These are phyloP conservation scores for Pararge aegeria DNA, from an alignment of 1,140 invertebrate species.

Conservation along the genomic window DNA sequence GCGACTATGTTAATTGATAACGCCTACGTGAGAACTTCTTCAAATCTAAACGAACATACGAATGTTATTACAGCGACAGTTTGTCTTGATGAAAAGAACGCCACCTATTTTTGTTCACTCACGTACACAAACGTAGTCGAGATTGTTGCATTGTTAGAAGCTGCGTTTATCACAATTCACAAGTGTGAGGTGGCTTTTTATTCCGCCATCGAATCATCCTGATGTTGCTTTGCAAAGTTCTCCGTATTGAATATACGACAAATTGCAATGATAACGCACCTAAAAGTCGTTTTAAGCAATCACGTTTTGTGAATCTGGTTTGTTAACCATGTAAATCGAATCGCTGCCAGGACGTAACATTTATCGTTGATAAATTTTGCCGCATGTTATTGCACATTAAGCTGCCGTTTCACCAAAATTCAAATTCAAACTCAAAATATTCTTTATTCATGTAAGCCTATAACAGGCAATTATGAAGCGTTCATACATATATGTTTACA, in stretches of 20 bases:
- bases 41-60: too few relatives aligned
- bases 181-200: background rate
- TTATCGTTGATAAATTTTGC: background rate
- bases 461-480: too few relatives aligned
- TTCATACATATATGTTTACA: too few relatives aligned
- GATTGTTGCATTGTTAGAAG: background rate
- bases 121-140: background rate
- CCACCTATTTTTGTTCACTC: background rate
- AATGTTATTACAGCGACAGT: background rate
- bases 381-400: background rate
- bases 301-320: background rate
- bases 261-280: background rate
- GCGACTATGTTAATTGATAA: too few relatives aligned
- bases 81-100: background rate
- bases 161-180: background rate
- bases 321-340: background rate
- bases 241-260: background rate
- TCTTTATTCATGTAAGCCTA: too few relatives aligned
- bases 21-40: too few relatives aligned
- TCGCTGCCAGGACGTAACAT: too few relatives aligned
- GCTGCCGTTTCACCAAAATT: too few relatives aligned
- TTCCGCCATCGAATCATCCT: background rate
- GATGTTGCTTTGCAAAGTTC: background rate
- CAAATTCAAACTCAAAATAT: too few relatives aligned
- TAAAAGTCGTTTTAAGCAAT: background rate